These are phyloP conservation scores for Burhinus bistriatus DNA, from an alignment of 2,113 vertebrate species.

Conservation along the genomic window DNA sequence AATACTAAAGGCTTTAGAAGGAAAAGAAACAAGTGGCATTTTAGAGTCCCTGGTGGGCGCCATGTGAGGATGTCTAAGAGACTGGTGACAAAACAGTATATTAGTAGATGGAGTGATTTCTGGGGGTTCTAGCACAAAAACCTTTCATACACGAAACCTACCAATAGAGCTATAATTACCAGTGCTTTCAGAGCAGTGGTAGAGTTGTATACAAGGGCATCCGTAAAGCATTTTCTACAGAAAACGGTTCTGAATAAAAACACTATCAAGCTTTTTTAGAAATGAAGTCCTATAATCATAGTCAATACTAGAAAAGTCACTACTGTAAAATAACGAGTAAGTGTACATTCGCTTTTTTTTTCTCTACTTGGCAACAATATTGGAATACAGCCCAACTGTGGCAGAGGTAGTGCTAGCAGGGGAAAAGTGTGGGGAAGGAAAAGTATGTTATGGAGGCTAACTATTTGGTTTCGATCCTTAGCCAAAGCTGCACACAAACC, in stretches of 20 bases:
- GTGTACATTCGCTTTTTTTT: not conserved
- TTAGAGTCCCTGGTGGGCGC: not conserved
- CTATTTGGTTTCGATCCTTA: not conserved
- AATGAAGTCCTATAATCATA: not conserved
- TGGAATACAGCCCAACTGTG: not conserved
- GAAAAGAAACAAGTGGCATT: not conserved
- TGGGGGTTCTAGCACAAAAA: not conserved
- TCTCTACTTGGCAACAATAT: not conserved
- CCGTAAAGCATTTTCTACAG: not conserved
- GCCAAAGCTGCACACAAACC: not conserved
- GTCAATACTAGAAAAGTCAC: not conserved
- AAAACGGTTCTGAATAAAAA: not conserved
- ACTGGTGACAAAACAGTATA: not conserved
- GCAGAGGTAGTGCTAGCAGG: not conserved
- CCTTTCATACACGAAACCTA: not conserved
- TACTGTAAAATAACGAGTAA: not conserved
- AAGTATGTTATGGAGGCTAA: not conserved
- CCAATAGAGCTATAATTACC: not conserved
- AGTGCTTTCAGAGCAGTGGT: not conserved
- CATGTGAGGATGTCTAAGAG: not conserved
- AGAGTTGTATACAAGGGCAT: not conserved
- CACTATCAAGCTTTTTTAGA: not conserved
- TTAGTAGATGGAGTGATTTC: not conserved
- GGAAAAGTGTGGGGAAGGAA: not conserved
- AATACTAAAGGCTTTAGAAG: not conserved